Evolutionary conservation across 1,140 invertebrate species (phyloP), one percentile per base, ranked within the genome.

Genomic region (Dryas iulia): DNA sequence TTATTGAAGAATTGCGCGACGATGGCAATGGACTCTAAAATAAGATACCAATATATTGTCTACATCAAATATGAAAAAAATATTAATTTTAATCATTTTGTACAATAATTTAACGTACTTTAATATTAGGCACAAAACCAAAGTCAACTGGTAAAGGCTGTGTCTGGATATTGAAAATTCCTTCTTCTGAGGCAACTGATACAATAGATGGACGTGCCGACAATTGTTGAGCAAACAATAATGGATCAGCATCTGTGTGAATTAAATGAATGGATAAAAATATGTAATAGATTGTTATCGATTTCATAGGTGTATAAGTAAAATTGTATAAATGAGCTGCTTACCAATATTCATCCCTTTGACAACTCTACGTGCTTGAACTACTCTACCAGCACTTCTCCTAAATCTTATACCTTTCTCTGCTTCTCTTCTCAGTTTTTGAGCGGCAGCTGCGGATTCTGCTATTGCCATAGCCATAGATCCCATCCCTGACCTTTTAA

Each of bases 311-410:
- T n/a, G n/a, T n/a, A n/a, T n/a, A n/a, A n/a, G n/a, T n/a, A n/a
- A n/a, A n/a, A n/a, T n/a, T n/a, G n/a, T n/a, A n/a, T 18, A 18
- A 47, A 47, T 54, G 23, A 0, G 0, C 11, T 31, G 23, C 63
- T 68, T 73, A 88, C 89, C 86, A 59, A 91, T 90, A 78, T 91
- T 91, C 88, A 91, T 89, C 58, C 87, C 85, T 69, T 86, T 91
- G 4, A 84, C 89, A 52, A 91, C 85, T 76, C 89, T 74, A 47
- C 83, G 69, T 8, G 89, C 89, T 80, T 90, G 87, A 25, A 91
- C 72, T 59, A 90, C 76, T 78, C 87, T 82, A 8, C 87, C 82
- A 62, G 89, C 89, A 72, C 89, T 91, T 77, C 86, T 75, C 63
- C 83, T 83, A 64, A 91, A 91, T 78, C 83, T 67, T n/a, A 91